phyloP scores from a whole-genome alignment of 2,888 invertebrate genomes.

The Polydrusus cervinus region DNA sequence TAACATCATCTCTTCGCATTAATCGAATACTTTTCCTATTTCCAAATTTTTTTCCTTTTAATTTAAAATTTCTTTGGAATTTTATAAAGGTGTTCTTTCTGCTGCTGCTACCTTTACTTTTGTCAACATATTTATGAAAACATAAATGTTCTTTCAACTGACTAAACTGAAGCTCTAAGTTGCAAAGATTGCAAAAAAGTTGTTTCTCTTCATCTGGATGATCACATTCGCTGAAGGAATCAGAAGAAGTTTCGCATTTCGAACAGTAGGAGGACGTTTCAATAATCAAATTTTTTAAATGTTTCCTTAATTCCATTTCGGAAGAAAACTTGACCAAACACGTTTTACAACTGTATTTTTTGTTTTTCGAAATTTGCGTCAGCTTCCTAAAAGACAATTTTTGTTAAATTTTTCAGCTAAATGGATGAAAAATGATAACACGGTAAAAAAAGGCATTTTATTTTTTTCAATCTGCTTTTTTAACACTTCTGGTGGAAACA shows the following conservation, averaged over 20 bases:
- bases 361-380: constrained; percentile 7
- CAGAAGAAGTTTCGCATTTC: constrained; percentile 1
- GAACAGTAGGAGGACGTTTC: constrained; percentile 25
- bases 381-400: constrained; percentile 10
- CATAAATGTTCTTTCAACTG: constrained; percentile 58
- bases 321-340: constrained; percentile 27
- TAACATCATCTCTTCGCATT: not conserved
- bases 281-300: constrained; percentile 64
- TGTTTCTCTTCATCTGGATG: constrained; percentile 17
- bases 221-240: not conserved
- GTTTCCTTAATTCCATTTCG: constrained; percentile 13
- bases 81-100: too few relatives aligned
- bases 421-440: too few relatives aligned
- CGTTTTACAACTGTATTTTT: constrained; percentile 13
- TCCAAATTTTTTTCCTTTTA: not conserved
- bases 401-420: not conserved
- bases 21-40: constrained; percentile 5
- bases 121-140: constrained; percentile 24
- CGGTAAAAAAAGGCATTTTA: too few relatives aligned
- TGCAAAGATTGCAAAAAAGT: constrained; percentile 32
- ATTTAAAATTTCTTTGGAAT: not conserved
- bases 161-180: not conserved
- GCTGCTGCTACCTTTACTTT: not conserved
- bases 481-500: too few relatives aligned
- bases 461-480: too few relatives aligned